Evolutionary conservation across 2,888 invertebrate genomes (phyloP).

Genomic region (Nysson spinosus): DNA sequence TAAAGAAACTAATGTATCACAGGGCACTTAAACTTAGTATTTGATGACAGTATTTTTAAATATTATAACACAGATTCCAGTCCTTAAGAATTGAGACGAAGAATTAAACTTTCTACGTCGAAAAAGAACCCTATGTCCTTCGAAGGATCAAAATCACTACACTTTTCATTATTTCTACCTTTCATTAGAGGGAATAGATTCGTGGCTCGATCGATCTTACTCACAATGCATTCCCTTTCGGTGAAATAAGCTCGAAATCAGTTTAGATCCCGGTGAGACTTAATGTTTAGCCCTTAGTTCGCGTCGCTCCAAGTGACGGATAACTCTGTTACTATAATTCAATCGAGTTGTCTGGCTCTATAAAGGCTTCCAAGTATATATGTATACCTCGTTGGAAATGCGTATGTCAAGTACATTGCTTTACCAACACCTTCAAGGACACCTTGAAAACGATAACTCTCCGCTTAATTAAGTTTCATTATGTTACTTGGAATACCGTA

Average conservation of each 20-base stretch:
- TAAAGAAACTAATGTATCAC: no score
- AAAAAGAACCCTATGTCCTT: no score
- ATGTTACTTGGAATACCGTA: no score
- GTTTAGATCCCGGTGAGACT: slow-evolving; percentile 46
- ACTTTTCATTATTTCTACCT: no score
- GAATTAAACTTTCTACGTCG: no score
- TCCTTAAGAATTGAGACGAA: no score
- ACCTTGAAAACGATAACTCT: slow-evolving; percentile 21
- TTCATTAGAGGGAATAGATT: background rate
- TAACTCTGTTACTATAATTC: slow-evolving; percentile 68
- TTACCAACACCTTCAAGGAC: background rate
- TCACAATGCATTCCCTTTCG: slow-evolving; percentile 18
- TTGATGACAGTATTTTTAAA: no score
- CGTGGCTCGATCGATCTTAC: slow-evolving; percentile 27
- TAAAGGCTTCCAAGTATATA: slow-evolving; percentile 54
- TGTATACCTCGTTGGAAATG: background rate
- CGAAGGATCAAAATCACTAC: no score
- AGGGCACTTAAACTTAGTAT: no score
- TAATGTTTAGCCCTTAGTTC: slow-evolving; percentile 46
- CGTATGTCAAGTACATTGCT: background rate
- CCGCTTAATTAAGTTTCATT: slow-evolving; percentile 21
- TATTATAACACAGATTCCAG: no score
- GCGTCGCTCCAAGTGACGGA: slow-evolving; percentile 51
- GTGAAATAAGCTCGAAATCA: slow-evolving; percentile 40
- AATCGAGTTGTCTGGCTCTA: slow-evolving; percentile 65